A percentile compares a stretch with the other conserved stretches of the same genome.
These are phyloP conservation scores for Pomacea canaliculata DNA, from an alignment of 2,888 invertebrate species.

Conservation along the genomic window DNA sequence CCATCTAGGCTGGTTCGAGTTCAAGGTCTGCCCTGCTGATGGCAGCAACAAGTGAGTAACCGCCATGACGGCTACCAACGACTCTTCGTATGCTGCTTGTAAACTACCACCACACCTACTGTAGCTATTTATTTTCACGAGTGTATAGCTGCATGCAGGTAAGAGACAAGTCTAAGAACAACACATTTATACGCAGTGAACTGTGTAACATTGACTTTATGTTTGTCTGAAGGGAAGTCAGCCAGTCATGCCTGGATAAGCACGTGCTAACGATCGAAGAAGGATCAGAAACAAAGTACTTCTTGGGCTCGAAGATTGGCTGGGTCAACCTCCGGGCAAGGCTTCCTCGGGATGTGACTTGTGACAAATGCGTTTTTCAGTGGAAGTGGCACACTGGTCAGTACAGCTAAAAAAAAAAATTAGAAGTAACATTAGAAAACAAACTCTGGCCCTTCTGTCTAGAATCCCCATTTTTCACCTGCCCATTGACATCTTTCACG, in stretches of 20 bases:
- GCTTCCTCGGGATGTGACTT: conserved; percentile 60
- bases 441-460: no score
- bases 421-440: no score
- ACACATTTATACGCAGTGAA: not conserved
- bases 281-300: conserved; percentile 40
- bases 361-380: conserved; percentile 68
- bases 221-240: conserved; percentile 43
- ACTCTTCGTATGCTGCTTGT: no score
- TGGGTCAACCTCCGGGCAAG: conserved; percentile 44
- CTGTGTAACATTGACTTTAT: not conserved
- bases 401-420: not conserved
- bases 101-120: no score
- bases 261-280: conserved; percentile 57
- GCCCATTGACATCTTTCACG: no score
- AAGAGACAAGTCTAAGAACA: not conserved
- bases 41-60: conserved; percentile 31
- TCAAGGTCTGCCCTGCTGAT: conserved; percentile 56
- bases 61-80: no score
- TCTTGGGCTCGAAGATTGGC: not conserved
- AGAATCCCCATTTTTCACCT: no score
- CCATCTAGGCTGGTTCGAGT: conserved; percentile 62
- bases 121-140: no score
- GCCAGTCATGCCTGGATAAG: conserved; percentile 63
- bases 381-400: conserved; percentile 69
- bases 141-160: not conserved